Percentiles rank a stretch among this genome's conserved stretches.
These are phyloP conservation scores for Dufourea novaeangliae DNA, from an alignment of 1,140 invertebrate genomes.

Conservation along the genomic window DNA sequence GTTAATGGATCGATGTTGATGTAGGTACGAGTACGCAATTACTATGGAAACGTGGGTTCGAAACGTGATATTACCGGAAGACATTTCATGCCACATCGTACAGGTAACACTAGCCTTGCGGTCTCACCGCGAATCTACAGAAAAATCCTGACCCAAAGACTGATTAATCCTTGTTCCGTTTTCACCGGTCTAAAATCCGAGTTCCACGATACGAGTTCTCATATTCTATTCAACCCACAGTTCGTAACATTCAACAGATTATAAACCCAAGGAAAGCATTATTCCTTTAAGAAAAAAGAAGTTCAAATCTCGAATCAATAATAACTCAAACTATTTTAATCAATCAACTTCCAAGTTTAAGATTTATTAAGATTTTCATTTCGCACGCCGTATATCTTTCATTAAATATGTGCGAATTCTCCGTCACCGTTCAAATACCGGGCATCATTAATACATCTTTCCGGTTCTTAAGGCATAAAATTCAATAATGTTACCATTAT, in stretches of 20 bases:
- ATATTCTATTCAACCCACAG: not conserved
- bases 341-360: not conserved
- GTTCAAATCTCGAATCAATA: too few species aligned
- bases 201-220: not conserved
- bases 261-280: too few species aligned
- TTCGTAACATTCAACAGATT: too few species aligned
- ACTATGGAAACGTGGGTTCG: conserved; percentile 21
- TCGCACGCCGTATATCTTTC: too few species aligned
- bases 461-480: conserved; percentile 17
- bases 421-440: conserved; percentile 23
- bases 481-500: not conserved
- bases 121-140: conserved; percentile 18
- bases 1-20: conserved; percentile 6
- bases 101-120: conserved; percentile 33
- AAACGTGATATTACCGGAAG: conserved; percentile 41
- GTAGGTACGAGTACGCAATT: conserved; percentile 26
- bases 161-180: conserved; percentile 21
- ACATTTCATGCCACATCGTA: conserved; percentile 27
- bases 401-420: not conserved
- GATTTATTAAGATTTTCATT: too few species aligned
- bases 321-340: too few species aligned
- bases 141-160: conserved; percentile 26
- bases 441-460: conserved; percentile 49
- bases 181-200: not conserved
- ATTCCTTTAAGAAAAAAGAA: too few species aligned